These are phyloP conservation scores for Dipodomys ordii DNA, from an alignment of 2,113 vertebrate genomes.

Conservation along the genomic window DNA sequence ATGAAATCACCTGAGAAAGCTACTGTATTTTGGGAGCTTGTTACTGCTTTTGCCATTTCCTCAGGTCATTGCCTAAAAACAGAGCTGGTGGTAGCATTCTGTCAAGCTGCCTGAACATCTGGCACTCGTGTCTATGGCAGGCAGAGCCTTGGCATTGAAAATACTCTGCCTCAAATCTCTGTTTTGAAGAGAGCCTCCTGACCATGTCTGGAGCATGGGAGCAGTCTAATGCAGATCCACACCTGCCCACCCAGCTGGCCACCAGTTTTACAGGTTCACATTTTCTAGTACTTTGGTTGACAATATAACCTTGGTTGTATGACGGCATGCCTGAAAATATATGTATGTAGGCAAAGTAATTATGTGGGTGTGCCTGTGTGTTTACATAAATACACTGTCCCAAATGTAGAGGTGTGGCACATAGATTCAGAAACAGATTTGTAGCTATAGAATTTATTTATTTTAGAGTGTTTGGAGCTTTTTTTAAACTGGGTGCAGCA, in stretches of 20 bases:
- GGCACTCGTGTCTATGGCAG: slow-evolving; percentile 41
- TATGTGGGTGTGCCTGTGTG: background rate
- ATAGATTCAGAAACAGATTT: slow-evolving; percentile 19
- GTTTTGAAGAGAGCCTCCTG: slow-evolving; percentile 61
- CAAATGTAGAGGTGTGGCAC: background rate
- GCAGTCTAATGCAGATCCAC: slow-evolving; percentile 10
- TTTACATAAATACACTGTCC: background rate
- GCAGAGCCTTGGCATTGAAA: slow-evolving; percentile 24
- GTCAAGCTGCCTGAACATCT: slow-evolving; percentile 59
- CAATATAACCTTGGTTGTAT: background rate
- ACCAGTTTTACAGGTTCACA: background rate
- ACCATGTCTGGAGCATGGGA: slow-evolving; percentile 7
- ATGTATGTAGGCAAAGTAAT: background rate
- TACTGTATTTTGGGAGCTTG: background rate
- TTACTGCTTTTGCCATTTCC: background rate
- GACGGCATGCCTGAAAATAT: background rate
- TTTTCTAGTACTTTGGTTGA: slow-evolving; percentile 8
- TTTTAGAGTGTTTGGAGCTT: slow-evolving; percentile 59
- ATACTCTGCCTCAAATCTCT: slow-evolving; percentile 5
- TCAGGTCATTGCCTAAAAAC: background rate
- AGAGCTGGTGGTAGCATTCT: slow-evolving; percentile 7
- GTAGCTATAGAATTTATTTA: background rate
- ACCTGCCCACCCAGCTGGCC: slow-evolving; percentile 72
- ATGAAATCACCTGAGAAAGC: background rate
- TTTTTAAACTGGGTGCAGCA: slow-evolving; percentile 71